A percentile compares a stretch with the other conserved stretches of the same genome.
These are phyloP conservation scores for Anableps anableps DNA, from an alignment of 2,797 vertebrate genomes.

Conservation along the genomic window DNA sequence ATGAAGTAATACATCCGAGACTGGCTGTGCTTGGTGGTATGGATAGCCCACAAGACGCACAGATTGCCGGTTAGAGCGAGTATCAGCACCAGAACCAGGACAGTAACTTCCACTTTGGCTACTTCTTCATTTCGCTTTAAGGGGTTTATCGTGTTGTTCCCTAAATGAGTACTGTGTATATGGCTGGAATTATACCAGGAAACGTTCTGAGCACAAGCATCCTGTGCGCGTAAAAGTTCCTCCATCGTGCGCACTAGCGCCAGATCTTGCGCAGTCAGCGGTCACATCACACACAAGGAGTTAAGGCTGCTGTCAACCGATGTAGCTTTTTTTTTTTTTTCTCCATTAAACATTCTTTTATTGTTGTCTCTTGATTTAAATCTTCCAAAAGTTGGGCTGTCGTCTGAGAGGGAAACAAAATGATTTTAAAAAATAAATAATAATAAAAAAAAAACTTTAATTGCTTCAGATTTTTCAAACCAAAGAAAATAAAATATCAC, in stretches of 20 bases:
- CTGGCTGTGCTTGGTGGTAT: slow-evolving; percentile 88
- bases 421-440: too few relatives aligned
- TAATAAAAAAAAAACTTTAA: not conserved
- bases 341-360: not conserved
- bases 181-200: slow-evolving; percentile 68
- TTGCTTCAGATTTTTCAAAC: not conserved
- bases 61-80: slow-evolving; percentile 92
- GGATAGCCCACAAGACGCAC: slow-evolving; percentile 92
- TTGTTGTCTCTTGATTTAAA: not conserved
- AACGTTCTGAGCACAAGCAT: slow-evolving; percentile 49
- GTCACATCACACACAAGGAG: slow-evolving; percentile 58
- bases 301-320: not conserved
- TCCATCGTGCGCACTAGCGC: slow-evolving; percentile 79
- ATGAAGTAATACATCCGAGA: slow-evolving; percentile 99
- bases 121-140: slow-evolving; percentile 92
- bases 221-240: slow-evolving; percentile 64
- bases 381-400: slow-evolving; percentile 1
- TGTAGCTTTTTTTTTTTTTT: not conserved
- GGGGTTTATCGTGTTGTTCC: slow-evolving; percentile 84
- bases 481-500: not conserved
- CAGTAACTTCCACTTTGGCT: slow-evolving; percentile 94
- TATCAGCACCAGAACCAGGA: slow-evolving; percentile 90
- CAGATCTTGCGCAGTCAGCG: slow-evolving; percentile 35
- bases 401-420: slow-evolving; percentile 26
- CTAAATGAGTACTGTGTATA: slow-evolving; percentile 62